phyloP scores from a whole-genome alignment of 2,113 vertebrate species.

The Callionymus lyra region DNA sequence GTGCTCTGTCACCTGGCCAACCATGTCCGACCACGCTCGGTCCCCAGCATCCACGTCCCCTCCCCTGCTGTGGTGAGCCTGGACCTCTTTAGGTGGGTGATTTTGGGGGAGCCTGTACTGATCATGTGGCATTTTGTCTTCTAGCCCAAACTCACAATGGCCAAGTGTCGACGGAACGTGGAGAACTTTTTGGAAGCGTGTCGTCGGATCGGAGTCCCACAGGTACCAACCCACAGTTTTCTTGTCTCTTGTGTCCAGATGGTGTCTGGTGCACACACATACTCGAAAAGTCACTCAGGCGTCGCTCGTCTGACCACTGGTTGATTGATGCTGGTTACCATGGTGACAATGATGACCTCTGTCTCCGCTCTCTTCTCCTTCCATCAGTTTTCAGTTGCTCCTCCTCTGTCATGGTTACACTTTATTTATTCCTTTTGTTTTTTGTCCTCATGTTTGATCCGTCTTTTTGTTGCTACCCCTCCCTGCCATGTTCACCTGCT shows the following conservation, averaged over 20 bases:
- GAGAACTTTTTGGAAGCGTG: conserved; percentile 98
- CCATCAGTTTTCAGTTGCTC: conserved; percentile 2
- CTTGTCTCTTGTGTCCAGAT: no score
- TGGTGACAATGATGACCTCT: not conserved
- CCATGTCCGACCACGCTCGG: conserved; percentile 89
- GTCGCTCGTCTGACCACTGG: not conserved
- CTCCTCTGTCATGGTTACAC: conserved; percentile 35
- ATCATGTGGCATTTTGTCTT: conserved; percentile 5
- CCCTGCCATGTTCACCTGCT: conserved; percentile 12
- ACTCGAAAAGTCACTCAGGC: not conserved
- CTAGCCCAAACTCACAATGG: conserved; percentile 97
- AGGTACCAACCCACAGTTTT: no score
- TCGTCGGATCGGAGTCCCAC: conserved; percentile 90
- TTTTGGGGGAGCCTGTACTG: not conserved
- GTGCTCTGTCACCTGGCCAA: conserved; percentile 96
- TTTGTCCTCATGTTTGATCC: conserved; percentile 23
- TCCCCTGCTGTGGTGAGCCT: conserved; percentile 90
- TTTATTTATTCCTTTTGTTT: conserved; percentile 49
- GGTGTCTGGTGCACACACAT: no score
- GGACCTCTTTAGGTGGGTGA: not conserved
- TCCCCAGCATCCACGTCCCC: conserved; percentile 94
- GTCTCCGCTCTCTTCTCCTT: not conserved
- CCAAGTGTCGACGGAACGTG: conserved; percentile 93
- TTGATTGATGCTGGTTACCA: not conserved
- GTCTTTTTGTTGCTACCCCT: conserved; percentile 7